phyloP scores from a whole-genome alignment of 2,113 vertebrate species.

The Synchiropus splendidus region DNA sequence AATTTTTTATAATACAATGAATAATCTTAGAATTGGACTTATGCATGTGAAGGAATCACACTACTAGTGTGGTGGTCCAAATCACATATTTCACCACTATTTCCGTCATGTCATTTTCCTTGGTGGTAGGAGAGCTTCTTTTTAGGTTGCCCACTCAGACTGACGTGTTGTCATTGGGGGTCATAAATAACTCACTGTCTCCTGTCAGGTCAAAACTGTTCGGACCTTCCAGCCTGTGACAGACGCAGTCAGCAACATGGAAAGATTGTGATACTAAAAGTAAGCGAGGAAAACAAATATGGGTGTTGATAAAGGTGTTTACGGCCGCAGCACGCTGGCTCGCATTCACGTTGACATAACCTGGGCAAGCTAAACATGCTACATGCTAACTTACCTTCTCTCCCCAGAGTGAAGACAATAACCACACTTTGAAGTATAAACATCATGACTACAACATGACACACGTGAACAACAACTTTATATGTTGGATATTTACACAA shows the following conservation, averaged over 20 bases:
- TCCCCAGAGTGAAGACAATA: neutral
- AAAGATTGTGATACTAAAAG: too few relatives aligned
- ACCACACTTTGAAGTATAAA: neutral
- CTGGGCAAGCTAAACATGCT: neutral
- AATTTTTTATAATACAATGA: too few relatives aligned
- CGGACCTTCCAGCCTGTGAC: neutral
- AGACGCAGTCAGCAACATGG: too few relatives aligned
- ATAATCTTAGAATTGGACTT: too few relatives aligned
- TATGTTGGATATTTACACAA: rapidly evolving
- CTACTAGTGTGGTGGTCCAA: neutral
- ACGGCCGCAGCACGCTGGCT: neutral
- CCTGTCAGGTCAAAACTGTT: slow-evolving; percentile 2
- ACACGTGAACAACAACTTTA: too few relatives aligned
- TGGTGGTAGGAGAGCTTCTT: neutral
- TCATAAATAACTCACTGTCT: slow-evolving; percentile 9
- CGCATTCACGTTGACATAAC: too few relatives aligned
- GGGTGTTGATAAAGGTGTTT: neutral
- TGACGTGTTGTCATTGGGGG: too few relatives aligned
- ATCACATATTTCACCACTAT: neutral
- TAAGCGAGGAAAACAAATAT: too few relatives aligned
- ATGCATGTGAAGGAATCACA: neutral
- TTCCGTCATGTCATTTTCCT: neutral
- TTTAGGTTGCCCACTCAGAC: neutral
- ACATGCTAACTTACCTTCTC: neutral
- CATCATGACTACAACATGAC: too few relatives aligned